Percentiles rank a stretch among this genome's conserved stretches.
Evolutionary conservation across 2,113 vertebrate genomes (phyloP).

Genomic region (Cryptotis parvus): DNA sequence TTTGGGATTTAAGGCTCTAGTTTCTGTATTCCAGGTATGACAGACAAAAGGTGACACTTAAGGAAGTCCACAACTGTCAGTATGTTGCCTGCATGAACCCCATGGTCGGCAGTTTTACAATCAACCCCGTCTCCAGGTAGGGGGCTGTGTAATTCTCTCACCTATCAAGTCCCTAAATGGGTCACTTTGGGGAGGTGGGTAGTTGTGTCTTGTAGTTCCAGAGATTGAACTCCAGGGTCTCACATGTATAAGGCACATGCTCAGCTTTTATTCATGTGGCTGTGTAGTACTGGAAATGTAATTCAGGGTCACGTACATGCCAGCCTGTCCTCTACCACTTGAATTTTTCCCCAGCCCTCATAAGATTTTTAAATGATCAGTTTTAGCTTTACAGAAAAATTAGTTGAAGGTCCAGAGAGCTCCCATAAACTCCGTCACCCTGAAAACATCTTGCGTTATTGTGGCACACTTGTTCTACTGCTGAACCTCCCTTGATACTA

Average conservation of each 20-base stretch:
- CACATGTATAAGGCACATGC: too few relatives aligned
- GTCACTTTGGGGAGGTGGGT: too few relatives aligned
- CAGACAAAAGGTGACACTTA: conserved; percentile 89
- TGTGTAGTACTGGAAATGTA: too few relatives aligned
- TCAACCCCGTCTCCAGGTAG: conserved; percentile 92
- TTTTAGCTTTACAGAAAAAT: neutral
- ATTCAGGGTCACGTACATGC: too few relatives aligned
- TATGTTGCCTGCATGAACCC: conserved; percentile 92
- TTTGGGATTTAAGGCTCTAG: neutral
- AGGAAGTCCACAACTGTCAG: conserved; percentile 90
- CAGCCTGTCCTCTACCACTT: too few relatives aligned
- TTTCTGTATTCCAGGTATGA: conserved; percentile 86
- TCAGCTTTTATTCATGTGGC: too few relatives aligned
- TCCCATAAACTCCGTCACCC: neutral
- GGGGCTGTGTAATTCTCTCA: neutral
- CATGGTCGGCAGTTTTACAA: conserved; percentile 88
- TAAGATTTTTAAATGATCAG: neutral
- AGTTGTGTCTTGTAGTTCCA: too few relatives aligned
- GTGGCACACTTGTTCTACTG: neutral
- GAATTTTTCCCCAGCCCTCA: neutral
- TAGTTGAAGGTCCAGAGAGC: neutral
- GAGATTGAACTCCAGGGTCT: too few relatives aligned
- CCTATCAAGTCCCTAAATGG: neutral
- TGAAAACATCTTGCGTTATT: neutral
- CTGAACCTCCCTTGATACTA: neutral